A percentile compares a stretch with the other conserved stretches of the same genome.
Evolutionary conservation across 53 echinoderm and acorn worm species (phyloP).

Genomic region (Echinarachnius parma): DNA sequence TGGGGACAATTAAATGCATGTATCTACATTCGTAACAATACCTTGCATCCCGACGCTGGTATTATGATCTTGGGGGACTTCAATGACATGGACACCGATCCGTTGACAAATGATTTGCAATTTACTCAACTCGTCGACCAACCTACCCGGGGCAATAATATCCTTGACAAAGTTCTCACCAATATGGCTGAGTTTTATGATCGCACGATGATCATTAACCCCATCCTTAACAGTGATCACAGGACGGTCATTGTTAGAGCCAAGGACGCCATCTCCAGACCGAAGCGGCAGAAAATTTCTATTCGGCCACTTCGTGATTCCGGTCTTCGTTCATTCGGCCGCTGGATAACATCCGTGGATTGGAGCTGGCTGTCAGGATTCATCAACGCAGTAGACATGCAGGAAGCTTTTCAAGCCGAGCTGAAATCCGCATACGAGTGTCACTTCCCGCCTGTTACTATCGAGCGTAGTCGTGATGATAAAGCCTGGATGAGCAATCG

Average conservation of each 20-base stretch:
- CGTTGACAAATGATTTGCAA: not conserved
- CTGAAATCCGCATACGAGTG: not conserved
- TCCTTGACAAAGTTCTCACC: not conserved
- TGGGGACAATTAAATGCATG: too few relatives aligned
- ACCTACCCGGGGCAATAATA: constrained; percentile 1
- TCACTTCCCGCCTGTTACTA: not conserved
- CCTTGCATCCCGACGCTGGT: not conserved
- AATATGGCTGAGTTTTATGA: constrained; percentile 4
- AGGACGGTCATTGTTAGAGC: not conserved
- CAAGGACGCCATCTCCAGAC: not conserved
- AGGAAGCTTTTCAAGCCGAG: constrained; percentile 12
- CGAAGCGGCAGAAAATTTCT: constrained; percentile 2
- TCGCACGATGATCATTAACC: not conserved
- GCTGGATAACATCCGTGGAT: not conserved
- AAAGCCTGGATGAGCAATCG: constrained; percentile 1
- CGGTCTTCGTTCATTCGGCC: not conserved
- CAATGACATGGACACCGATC: not conserved
- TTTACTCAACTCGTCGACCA: constrained; percentile 1
- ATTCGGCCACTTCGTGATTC: constrained; percentile 3
- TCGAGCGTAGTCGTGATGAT: not conserved
- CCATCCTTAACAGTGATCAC: constrained; percentile 7
- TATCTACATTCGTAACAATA: too few relatives aligned
- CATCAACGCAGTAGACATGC: not conserved
- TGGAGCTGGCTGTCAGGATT: not conserved
- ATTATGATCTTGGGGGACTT: constrained; percentile 4